A percentile compares a stretch with the other conserved stretches of the same genome.
phyloP scores from a whole-genome alignment of 2,888 invertebrate species.

The Pristionchus mayeri region DNA sequence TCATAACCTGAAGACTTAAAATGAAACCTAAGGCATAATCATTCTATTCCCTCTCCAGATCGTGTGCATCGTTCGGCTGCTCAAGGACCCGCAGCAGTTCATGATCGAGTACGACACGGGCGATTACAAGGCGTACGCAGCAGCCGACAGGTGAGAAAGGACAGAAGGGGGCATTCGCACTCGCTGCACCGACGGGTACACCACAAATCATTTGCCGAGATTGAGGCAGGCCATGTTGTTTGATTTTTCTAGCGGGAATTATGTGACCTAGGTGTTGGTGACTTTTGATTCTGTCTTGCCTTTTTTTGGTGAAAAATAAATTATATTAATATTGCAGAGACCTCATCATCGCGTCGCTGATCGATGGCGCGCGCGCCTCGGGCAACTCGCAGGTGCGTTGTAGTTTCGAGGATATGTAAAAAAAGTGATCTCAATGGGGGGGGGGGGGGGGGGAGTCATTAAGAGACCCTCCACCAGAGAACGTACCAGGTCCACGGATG shows the following conservation, averaged over 20 bases:
- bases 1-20: no score
- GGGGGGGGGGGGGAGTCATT: no score
- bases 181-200: not conserved
- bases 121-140: slow-evolving; percentile 88
- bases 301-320: not conserved
- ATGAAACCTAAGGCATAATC: no score
- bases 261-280: no score
- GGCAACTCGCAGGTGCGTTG: slow-evolving; percentile 89
- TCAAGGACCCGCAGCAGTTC: slow-evolving; percentile 92
- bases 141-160: slow-evolving; percentile 86
- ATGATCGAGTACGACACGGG: slow-evolving; percentile 94
- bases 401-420: not conserved
- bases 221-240: not conserved
- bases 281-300: no score
- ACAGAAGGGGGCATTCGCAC: slow-evolving; percentile 57
- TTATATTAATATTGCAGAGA: slow-evolving; percentile 82
- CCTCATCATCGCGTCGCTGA: slow-evolving; percentile 91
- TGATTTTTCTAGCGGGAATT: not conserved
- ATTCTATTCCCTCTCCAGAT: no score
- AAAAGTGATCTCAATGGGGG: no score
- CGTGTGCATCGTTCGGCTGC: slow-evolving; percentile 91
- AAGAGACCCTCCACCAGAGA: no score
- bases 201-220: not conserved
- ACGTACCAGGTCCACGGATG: no score
- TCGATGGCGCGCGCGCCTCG: slow-evolving; percentile 96